phyloP scores from a whole-genome alignment of 1,140 invertebrate species.

The Bombyx mandarina region DNA sequence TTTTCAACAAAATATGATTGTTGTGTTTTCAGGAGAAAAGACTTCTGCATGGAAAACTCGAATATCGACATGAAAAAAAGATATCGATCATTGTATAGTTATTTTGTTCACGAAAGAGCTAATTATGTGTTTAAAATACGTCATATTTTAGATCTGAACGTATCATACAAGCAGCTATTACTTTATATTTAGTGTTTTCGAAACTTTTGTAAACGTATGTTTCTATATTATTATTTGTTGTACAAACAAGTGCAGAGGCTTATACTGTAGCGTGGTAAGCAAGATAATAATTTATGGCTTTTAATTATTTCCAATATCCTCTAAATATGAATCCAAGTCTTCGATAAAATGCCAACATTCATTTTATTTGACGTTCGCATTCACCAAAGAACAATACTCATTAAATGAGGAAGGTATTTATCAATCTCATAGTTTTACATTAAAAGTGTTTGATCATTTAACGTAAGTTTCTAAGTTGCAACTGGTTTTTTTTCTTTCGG shows the following conservation, averaged over 20 bases:
- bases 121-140: slow-evolving; percentile 36
- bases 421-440: neutral
- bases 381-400: slow-evolving; percentile 7
- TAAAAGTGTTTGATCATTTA: too few species aligned
- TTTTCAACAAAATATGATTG: slow-evolving; percentile 4
- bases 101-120: slow-evolving; percentile 15
- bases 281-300: too few species aligned
- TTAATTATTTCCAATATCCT: too few species aligned
- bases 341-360: neutral
- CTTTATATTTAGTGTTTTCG: neutral
- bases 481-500: too few species aligned
- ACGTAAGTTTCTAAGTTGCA: too few species aligned
- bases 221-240: neutral
- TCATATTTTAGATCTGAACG: slow-evolving; percentile 48
- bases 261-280: slow-evolving; percentile 1
- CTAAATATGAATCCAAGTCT: neutral
- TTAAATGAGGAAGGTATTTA: slow-evolving; percentile 1
- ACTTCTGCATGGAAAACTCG: slow-evolving; percentile 62
- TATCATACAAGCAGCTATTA: slow-evolving; percentile 37
- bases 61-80: slow-evolving; percentile 61
- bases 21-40: slow-evolving; percentile 51
- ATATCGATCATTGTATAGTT: slow-evolving; percentile 12
- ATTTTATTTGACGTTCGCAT: too few species aligned
- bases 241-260: slow-evolving; percentile 17
- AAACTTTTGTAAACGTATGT: neutral